These are phyloP conservation scores for Leptinotarsa texana DNA, from an alignment of 1,140 invertebrate species.

Conservation along the genomic window DNA sequence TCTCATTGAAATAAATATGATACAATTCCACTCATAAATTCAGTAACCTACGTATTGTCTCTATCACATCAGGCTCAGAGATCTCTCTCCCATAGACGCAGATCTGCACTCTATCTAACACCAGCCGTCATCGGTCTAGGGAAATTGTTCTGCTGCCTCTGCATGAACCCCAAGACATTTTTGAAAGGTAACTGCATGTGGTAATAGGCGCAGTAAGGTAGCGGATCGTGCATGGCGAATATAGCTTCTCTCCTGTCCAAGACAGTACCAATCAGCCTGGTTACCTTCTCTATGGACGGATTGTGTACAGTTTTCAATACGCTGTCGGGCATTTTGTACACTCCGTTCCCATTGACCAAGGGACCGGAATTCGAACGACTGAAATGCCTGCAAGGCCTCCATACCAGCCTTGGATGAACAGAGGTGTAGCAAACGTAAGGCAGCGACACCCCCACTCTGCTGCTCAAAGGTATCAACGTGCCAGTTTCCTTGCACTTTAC, in stretches of 20 bases:
- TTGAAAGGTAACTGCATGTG: constrained; percentile 74
- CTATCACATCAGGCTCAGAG: constrained; percentile 43
- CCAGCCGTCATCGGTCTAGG: constrained; percentile 48
- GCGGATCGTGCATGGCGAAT: constrained; percentile 79
- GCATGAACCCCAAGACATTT: constrained; percentile 61
- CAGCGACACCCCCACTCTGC: constrained; percentile 73
- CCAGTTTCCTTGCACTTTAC: constrained; percentile 60
- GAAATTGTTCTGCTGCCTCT: constrained; percentile 50
- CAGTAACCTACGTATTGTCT: constrained; percentile 1
- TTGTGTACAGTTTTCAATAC: constrained; percentile 58
- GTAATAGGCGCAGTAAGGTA: constrained; percentile 82
- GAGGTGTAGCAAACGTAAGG: constrained; percentile 77
- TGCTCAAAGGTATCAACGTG: constrained; percentile 65
- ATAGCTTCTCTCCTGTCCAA: constrained; percentile 75
- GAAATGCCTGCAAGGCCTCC: constrained; percentile 66
- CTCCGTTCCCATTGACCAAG: constrained; percentile 55
- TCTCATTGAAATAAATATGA: constrained; percentile 4
- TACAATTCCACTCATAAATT: background rate
- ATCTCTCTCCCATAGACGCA: constrained; percentile 48
- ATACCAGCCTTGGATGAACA: constrained; percentile 66
- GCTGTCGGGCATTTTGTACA: constrained; percentile 61
- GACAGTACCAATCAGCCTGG: constrained; percentile 66
- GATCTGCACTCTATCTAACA: constrained; percentile 40
- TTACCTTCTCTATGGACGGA: constrained; percentile 58
- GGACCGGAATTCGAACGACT: constrained; percentile 61